Evolutionary conservation across 2,888 invertebrate species (phyloP), one percentile per base, ranked within the genome.

Genomic region (Drosophila anomalata): DNA sequence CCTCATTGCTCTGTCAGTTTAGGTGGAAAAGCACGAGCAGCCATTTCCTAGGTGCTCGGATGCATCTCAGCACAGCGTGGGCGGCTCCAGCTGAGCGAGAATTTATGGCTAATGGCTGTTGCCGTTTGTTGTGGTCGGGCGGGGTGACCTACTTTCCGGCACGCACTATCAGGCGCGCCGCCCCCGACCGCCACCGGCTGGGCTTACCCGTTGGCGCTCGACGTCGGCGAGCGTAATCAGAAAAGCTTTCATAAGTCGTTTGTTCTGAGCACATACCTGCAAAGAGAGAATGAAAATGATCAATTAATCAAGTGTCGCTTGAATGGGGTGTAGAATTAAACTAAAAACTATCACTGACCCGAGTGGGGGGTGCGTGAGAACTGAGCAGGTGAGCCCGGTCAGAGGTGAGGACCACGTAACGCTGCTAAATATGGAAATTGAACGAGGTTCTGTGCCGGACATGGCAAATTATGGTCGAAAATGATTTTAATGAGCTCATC

Each of bases 401-500:
- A 83, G 48, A 62, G 68, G 73, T 76, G 55, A 56, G 53, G 61
- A 12, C 41, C 44, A 51, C 20, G 56, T 29, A 58, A 48, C 24
- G 41, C 26, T 54, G 42, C 65, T 50, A 72, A 56, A 71, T 55
- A 65, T 66, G 62, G 39, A 33, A 75, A 57, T 46, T 42, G 41
- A 51, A 44, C 24, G 58, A 67, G 47, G 51, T 52, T 56, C 42
- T 47, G 46, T n/a, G 14, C 26, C 68, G 17, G 54, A 44, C 33
- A 26, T 53, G 22, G 17, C 17, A 56, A 62, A 73, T 52, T 59
- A 55, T 61, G 52, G 54, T 47, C 47, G 41, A 77, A 78, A 75
- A 82, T 77, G 41, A 69, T 77, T 85, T 73, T 79, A 82, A 82
- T 82, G 75, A 79, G 77, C 77, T 81, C 82, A 81, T 85, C 75